Conservation (phyloP, 2,888 invertebrate species). For the Ethmia dodecea region DNA sequence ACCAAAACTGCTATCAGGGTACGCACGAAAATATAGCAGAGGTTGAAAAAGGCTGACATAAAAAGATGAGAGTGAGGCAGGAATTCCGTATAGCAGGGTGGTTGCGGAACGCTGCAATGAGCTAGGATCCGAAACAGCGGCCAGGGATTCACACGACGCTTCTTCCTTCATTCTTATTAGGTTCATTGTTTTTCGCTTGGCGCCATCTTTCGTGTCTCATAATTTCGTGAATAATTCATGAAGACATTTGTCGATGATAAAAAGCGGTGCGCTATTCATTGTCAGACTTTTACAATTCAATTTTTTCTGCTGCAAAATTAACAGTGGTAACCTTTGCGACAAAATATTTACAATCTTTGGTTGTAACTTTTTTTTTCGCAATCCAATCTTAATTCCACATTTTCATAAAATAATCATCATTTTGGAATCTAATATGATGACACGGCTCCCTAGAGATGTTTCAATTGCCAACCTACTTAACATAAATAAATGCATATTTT, state of each 20-base stretch:
- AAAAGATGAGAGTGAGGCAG: slow-evolving; percentile 23
- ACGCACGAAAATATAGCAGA: slow-evolving; percentile 32
- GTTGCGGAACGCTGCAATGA: slow-evolving; percentile 4
- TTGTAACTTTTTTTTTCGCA: no score
- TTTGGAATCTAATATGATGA: no score
- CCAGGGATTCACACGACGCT: background rate
- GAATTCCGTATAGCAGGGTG: slow-evolving; percentile 28
- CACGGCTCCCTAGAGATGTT: no score
- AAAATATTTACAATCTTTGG: slow-evolving; percentile 22
- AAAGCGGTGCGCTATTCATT: no score
- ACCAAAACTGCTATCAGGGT: slow-evolving; percentile 31
- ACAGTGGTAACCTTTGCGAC: no score
- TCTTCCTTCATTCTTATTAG: slow-evolving; percentile 38
- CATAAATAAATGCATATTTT: no score
- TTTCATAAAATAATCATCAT: no score
- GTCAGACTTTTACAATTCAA: no score
- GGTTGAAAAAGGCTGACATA: slow-evolving; percentile 29
- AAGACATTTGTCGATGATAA: slow-evolving; percentile 30
- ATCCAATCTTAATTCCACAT: no score
- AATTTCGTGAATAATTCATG: slow-evolving; percentile 45
- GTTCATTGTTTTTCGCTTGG: slow-evolving; percentile 47
- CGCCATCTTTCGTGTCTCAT: slow-evolving; percentile 38
- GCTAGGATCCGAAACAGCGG: background rate
- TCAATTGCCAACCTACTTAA: no score
- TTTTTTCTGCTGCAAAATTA: no score